Conservation (phyloP, 2,888 invertebrate species). For the Melanophora roralis region DNA sequence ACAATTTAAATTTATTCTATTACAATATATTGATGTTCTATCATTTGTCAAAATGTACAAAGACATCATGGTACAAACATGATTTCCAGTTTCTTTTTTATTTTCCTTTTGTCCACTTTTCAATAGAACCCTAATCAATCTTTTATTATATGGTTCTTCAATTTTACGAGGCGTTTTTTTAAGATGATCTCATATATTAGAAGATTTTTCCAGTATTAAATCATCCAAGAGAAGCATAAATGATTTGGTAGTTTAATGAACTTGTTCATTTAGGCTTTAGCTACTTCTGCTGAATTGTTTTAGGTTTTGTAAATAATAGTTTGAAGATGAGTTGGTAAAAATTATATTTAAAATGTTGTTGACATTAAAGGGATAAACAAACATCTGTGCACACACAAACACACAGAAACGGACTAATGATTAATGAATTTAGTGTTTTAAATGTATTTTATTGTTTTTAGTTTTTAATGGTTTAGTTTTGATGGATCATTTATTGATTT, state of each 20-base stretch:
- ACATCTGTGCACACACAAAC: no score
- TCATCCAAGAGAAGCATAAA: background rate
- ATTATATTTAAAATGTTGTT: slow-evolving; percentile 36
- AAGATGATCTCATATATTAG: background rate
- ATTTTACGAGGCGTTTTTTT: background rate
- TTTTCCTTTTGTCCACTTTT: background rate
- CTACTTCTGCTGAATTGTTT: slow-evolving; percentile 9
- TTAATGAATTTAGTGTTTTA: slow-evolving; percentile 11
- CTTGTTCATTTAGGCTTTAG: background rate
- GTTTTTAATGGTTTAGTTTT: slow-evolving; percentile 9
- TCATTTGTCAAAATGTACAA: no score
- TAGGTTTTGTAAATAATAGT: background rate
- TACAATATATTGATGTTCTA: no score
- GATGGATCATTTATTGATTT: slow-evolving; percentile 31
- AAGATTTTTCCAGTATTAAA: background rate
- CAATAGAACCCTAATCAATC: background rate
- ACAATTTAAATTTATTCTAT: no score
- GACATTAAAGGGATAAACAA: slow-evolving; percentile 43
- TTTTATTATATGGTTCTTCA: background rate
- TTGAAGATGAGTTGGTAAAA: slow-evolving; percentile 2
- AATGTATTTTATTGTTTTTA: background rate
- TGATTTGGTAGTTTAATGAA: slow-evolving; percentile 5
- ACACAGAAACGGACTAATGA: no score
- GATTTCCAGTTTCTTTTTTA: background rate
- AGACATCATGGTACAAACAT: no score